Base-by-base conservation (phyloP, 23 tunicate genomes). In the Trididemnum miniatum region DNA sequence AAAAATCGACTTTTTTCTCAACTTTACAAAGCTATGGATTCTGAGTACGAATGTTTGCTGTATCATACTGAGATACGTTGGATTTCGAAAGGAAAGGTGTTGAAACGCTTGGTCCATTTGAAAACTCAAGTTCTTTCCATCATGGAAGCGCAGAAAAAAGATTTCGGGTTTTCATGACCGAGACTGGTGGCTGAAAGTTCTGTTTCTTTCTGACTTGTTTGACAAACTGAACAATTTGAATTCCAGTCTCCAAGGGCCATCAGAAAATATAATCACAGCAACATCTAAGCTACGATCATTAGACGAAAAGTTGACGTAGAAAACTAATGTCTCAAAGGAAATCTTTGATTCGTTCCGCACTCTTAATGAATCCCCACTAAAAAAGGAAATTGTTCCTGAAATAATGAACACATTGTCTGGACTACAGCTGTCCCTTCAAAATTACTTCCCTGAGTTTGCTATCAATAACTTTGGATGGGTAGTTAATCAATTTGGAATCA, bases 171-270 rank as follows among this genome's bases (percentile, higher is more conserved):
- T 85, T 85, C 77, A 77, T 20, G 83, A 85, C 83, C 65, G 73
- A 64, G 33, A 76, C 79, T 52, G 79, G 89, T 85, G 84, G 89
- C 66, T 85, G 72, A 65, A 85, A 85, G 89, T 79, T 80, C 78
- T 85, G 84, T 85, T 85, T 85, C 84, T 78, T 71, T 78, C 84
- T 79, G 89, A 85, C 89, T 49, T 79, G 89, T 79, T 85, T 79
- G 78, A 80, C 71, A 86, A 71, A 71, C 74, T 86, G 78, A 85
- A 80, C 91, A 86, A 73, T 80, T 80, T 86, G 80, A 86, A 86
- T 51, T 86, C 72, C 49, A 86, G 52, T 86, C 91, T 86, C 85
- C 91, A 86, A 71, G 89, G 91, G 29, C 81, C 85, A 80, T 80
- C 91, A 54, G 85, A 85, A 69, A 86, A 86, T 69, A 80, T 86